Percentiles rank a stretch among this genome's conserved stretches.
phyloP scores from a whole-genome alignment of 2,888 invertebrate species.

The Uropetala carovei region DNA sequence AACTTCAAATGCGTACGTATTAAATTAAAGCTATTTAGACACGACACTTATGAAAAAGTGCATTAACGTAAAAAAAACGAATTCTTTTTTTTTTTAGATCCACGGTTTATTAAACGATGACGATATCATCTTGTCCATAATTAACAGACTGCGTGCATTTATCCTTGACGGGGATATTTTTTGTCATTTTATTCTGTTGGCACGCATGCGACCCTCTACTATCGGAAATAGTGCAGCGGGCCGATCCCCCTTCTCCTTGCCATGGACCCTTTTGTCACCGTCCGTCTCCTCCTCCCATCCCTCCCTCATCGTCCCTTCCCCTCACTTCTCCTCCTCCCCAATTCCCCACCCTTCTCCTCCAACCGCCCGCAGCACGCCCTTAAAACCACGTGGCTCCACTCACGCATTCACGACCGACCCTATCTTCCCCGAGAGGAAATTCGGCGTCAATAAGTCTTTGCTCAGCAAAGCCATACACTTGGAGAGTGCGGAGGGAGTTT shows the following conservation, averaged over 20 bases:
- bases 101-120: no score
- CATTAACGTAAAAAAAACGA: no score
- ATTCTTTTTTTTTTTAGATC: no score
- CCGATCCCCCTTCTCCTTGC: background rate
- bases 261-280: background rate
- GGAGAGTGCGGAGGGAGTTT: no score
- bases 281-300: background rate
- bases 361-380: background rate
- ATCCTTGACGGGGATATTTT: background rate
- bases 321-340: background rate
- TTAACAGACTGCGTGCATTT: background rate
- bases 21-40: no score
- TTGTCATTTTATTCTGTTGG: background rate
- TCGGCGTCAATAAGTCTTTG: background rate
- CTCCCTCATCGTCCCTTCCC: background rate
- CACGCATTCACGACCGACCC: background rate
- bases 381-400: constrained; percentile 1
- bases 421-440: background rate
- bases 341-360: background rate
- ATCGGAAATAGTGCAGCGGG: background rate
- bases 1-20: no score
- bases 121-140: background rate
- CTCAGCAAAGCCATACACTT: background rate
- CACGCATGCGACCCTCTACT: background rate
- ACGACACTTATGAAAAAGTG: no score